Evolutionary conservation across 2,888 invertebrate species (phyloP).

Genomic region (Itoplectis maculator): DNA sequence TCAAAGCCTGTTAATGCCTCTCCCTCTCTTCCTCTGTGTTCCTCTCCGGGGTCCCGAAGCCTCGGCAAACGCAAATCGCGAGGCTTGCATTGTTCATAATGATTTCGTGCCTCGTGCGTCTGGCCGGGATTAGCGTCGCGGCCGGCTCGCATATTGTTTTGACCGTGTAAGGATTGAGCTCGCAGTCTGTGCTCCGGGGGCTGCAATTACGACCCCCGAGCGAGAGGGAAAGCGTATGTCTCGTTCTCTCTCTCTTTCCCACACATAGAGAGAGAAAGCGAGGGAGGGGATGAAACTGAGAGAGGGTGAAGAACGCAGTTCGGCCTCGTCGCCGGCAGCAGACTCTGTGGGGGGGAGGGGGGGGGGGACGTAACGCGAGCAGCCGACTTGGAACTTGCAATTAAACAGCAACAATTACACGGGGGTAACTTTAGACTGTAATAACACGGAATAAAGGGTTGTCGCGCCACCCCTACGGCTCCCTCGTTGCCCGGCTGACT

Average conservation of each 20-base stretch:
- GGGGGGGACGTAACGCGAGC: constrained; percentile 72
- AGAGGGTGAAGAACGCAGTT: constrained; percentile 66
- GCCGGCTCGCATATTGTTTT: constrained; percentile 55
- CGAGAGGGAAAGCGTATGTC: constrained; percentile 25
- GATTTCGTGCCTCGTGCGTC: constrained; percentile 49
- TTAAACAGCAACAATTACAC: constrained; percentile 85
- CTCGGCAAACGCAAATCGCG: neutral
- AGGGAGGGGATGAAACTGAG: constrained; percentile 62
- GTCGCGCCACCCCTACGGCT: constrained; percentile 67
- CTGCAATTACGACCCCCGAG: constrained; percentile 48
- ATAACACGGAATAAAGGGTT: constrained; percentile 85
- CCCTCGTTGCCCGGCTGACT: constrained; percentile 1
- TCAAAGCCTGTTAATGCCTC: no score
- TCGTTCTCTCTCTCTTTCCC: no score
- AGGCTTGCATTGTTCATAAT: constrained; percentile 45
- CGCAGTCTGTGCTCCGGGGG: constrained; percentile 32
- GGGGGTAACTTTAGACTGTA: constrained; percentile 85
- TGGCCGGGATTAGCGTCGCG: constrained; percentile 46
- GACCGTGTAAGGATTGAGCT: constrained; percentile 31
- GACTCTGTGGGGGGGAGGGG: no score
- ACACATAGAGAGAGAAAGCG: constrained; percentile 52
- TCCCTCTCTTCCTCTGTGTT: no score
- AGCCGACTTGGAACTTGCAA: constrained; percentile 84
- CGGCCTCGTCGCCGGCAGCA: constrained; percentile 39
- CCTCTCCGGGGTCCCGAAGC: no score